Base-by-base conservation (phyloP, 2,113 vertebrate species). In the Plecotus auritus region DNA sequence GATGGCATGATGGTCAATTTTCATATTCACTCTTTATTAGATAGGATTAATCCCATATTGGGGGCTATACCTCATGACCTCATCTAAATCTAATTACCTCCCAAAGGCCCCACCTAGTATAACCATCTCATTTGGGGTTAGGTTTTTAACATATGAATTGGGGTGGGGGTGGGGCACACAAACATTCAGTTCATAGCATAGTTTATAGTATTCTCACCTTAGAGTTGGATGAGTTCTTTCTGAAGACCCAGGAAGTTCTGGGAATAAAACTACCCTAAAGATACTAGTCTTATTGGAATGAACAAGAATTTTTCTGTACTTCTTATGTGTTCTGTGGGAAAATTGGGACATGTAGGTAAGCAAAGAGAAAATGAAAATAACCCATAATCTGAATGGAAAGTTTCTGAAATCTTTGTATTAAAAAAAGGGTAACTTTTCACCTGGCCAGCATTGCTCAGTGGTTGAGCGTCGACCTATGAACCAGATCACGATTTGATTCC, bases 321-420 rank as follows among this genome's bases (percentile, higher is more conserved):
- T 83, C 32, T 2, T 85, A 10, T 66, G 11, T 80, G 88, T 78
- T 93, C 47, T 67, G 22, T 73, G 37, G 66, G 30, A 70, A 95
- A 85, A 81, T 47, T 59, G 91, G 18, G 30, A 80, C 30, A 80
- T 54, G 11, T 40, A 85, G 2, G 37, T 74, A 83, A 93, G 70
- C 30, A 92, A 87, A 82, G 49, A 82, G 45, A 76, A 94, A 81
- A 54, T 87, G 8, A 95, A 95, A 91, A 86, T 56, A 81, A 81
- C 22, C 37, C n/a, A 49, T 59, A 51, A 93, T 67, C 14, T 78
- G 37, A 78, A 77, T 59, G 64, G 28, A 76, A 81, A 67, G 61
- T 47, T 85, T 94, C 35, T 90, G 37, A 82, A 59, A 82, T 81
- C 22, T 90, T 77, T 32, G 11, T 66, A 91, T 93, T 83, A 82